Base-by-base conservation (phyloP, 2,113 vertebrate species). In the Epinephelus moara region DNA sequence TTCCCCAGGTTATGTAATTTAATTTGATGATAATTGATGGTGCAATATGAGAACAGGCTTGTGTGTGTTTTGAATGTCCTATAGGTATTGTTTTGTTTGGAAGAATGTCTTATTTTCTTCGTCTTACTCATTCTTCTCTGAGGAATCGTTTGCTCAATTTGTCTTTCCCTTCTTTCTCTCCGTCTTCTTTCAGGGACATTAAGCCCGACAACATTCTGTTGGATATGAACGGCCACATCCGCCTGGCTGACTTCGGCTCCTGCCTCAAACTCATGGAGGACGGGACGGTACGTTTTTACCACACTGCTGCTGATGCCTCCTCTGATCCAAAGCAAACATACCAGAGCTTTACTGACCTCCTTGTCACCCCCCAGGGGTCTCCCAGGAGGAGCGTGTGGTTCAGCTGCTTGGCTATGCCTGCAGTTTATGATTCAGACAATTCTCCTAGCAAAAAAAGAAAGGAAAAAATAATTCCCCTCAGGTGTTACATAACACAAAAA, bases 161-260 rank as follows among this genome's bases (percentile, higher is more conserved):
- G 23, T 70, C 21, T 78, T 72, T 33, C 57, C 42, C 19, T 19
- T 53, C 1, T 62, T 27, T 59, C 33, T 37, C 21, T 60, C 49
- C 17, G 1, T 53, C 74, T 47, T 56, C 52, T 85, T 91, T 70
- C 94, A 99, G 98, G 91, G 98, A 99, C 93, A 99, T 99, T 85
- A 99, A 99, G 83, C 98, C 98, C 64, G 98, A 99, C 94, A 99
- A 99, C 92, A 97, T 99, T 86, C 94, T 99, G 86, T 95, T 99
- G 97, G 98, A 99, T 94, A 96, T 99, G 97, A 99, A 99, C 56
- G 98, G 98, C 85, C 98, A 99, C 93, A 99, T 99, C 95, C 96
- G 98, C 79, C 95, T 99, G 94, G 98, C 98, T 72, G 98, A 99
- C 95, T 99, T 99, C 85, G 98, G 98, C 89, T 99, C 98, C 92